Conservation (phyloP, 1,140 invertebrate species). For the Pachyrhynchus sulphureomaculatus region DNA sequence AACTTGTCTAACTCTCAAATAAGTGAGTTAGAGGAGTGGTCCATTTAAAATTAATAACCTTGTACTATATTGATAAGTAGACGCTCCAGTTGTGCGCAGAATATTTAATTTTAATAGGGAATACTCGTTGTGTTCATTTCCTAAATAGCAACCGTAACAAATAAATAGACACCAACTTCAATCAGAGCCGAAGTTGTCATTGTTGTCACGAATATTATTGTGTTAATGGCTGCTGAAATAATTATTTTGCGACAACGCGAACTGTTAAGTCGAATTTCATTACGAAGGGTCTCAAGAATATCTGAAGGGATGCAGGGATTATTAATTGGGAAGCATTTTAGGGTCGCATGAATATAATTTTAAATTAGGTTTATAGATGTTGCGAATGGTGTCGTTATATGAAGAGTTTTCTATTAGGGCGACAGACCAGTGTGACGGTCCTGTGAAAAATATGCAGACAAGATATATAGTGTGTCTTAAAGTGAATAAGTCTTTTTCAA, state of each 20-base stretch:
- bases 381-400: not conserved
- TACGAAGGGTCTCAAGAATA: not conserved
- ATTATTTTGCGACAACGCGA: slow-evolving; percentile 1
- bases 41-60: too few relatives aligned
- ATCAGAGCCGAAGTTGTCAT: slow-evolving; percentile 3
- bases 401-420: too few relatives aligned
- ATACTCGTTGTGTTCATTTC: not conserved
- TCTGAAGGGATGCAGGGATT: not conserved
- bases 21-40: too few relatives aligned
- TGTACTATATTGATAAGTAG: too few relatives aligned
- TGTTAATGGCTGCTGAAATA: not conserved
- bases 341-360: not conserved
- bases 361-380: not conserved
- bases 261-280: slow-evolving; percentile 5
- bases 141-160: not conserved
- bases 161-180: not conserved
- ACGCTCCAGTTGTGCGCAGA: too few relatives aligned
- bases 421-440: too few relatives aligned
- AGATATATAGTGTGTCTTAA: too few relatives aligned
- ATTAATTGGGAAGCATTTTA: not conserved
- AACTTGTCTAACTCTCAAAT: too few relatives aligned
- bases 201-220: slow-evolving; percentile 14
- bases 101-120: too few relatives aligned
- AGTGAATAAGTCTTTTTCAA: too few relatives aligned
- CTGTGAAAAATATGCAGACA: too few relatives aligned